Evolutionary conservation across 1,140 invertebrate species (phyloP), one percentile per base, ranked within the genome.

Genomic region (Ladona fulva): DNA sequence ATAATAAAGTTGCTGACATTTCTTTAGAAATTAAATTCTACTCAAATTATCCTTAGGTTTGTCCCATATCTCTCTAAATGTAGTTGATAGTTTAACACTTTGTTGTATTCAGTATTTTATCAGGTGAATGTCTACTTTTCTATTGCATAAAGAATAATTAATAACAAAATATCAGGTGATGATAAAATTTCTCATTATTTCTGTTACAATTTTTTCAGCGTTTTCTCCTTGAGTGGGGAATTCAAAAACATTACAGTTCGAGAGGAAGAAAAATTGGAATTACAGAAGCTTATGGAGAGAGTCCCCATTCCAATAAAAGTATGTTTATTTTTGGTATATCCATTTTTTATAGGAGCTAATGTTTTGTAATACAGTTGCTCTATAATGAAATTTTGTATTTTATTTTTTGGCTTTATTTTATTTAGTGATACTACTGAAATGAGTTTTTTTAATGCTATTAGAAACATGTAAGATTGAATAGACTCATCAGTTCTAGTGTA

Each of bases 251-350:
- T 98, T 37, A 91, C 94, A 25, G 97, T 99, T 0, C 87, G 98
- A 24, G 98, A 99, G 83, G 98, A 99, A 85, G 98, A 99, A 85
- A 99, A 99, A 82, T 84, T 99, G 74, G 98, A 99, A 85, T 85
- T 99, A 44, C 94, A 97, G 81, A 99, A 99, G 84, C 85, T 99
- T 0, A 96, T 99, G 92, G 97, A 98, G 85, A 87, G 95, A 81
- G 98, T 99, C 0, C 98, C 98, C 0, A 98, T 99, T 79, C 98
- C 98, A 0, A 98, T 99, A 76, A 99, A 99, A 82, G 79, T 79
- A 80, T 22, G 14, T 19, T 66, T 25, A 6, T 66, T 76, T 59
- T 12, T 66, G 52, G 3, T 3, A 66, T 66, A 66, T 37, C 8
- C 29, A 37, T 6, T 6, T 66, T 66, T 66, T 66, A 66, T 66